Percentiles rank a stretch among this genome's conserved stretches.
phyloP scores from a whole-genome alignment of 1,140 invertebrate species.

The Aradophagus sp. region DNA sequence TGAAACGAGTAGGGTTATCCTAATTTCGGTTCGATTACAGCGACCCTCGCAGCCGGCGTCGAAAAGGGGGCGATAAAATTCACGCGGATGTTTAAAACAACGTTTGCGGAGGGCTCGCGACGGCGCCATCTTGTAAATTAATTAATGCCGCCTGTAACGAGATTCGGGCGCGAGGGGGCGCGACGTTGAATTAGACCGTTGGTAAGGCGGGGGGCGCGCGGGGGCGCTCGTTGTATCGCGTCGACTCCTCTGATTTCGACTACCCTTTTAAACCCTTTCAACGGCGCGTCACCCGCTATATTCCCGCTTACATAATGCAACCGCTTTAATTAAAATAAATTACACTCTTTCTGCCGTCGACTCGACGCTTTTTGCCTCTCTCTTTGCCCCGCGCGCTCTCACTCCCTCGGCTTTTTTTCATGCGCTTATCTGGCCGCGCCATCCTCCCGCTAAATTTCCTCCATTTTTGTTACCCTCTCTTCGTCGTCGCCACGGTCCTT shows the following conservation, averaged over 20 bases:
- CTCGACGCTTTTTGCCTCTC: slow-evolving; percentile 52
- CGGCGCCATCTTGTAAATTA: slow-evolving; percentile 72
- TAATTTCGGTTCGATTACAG: slow-evolving; percentile 1
- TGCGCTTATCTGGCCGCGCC: slow-evolving; percentile 15
- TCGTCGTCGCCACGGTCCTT: slow-evolving; percentile 20
- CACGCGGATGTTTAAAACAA: slow-evolving; percentile 16
- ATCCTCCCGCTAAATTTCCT: slow-evolving; percentile 31
- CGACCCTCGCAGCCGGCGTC: neutral
- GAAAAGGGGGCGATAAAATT: slow-evolving; percentile 4
- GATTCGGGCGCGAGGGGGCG: slow-evolving; percentile 67
- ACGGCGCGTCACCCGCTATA: slow-evolving; percentile 60
- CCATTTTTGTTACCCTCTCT: slow-evolving; percentile 38
- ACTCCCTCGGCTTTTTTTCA: neutral
- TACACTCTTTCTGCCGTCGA: slow-evolving; percentile 64
- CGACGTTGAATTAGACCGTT: slow-evolving; percentile 72
- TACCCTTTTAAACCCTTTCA: slow-evolving; percentile 71
- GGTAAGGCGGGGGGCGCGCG: slow-evolving; percentile 43
- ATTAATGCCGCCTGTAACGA: slow-evolving; percentile 71
- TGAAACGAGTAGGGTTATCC: slow-evolving; percentile 1
- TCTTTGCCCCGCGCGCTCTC: slow-evolving; percentile 19
- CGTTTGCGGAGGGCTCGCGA: slow-evolving; percentile 7
- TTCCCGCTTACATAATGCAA: slow-evolving; percentile 72
- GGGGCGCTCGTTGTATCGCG: slow-evolving; percentile 43
- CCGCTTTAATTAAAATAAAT: slow-evolving; percentile 76
- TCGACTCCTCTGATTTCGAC: slow-evolving; percentile 59